Conservation (phyloP, 2,797 vertebrate genomes). For the Urosaurus nigricauda region DNA sequence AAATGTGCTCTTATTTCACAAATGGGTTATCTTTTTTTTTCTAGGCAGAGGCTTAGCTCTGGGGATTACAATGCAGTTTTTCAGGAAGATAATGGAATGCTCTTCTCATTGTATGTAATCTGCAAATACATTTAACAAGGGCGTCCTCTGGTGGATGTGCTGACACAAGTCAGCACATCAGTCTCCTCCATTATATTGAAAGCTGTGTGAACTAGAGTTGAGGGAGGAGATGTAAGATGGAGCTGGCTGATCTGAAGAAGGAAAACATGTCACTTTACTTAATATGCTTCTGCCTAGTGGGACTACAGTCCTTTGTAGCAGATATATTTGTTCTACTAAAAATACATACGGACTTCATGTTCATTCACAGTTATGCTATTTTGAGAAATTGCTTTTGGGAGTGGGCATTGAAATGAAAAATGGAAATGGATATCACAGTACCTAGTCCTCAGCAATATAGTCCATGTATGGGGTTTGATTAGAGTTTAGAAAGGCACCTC, state of each 20-base stretch:
- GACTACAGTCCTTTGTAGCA: not conserved
- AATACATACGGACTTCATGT: not conserved
- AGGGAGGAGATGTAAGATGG: not conserved
- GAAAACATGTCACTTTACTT: conserved; percentile 39
- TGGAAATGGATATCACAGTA: not conserved
- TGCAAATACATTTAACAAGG: conserved; percentile 71
- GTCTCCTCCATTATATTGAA: not conserved
- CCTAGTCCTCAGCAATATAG: not conserved
- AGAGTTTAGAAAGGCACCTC: not conserved
- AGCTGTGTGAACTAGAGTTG: not conserved
- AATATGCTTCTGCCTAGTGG: not conserved
- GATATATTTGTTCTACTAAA: not conserved
- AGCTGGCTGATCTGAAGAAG: not conserved
- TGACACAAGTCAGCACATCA: conserved; percentile 20
- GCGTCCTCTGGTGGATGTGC: conserved; percentile 75
- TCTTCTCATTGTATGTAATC: conserved; percentile 18
- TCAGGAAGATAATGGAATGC: not conserved
- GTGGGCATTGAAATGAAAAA: not conserved
- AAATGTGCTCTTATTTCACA: conserved; percentile 27
- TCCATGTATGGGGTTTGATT: not conserved
- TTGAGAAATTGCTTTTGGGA: not conserved
- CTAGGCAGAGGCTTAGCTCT: conserved; percentile 27
- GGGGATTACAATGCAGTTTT: conserved; percentile 42
- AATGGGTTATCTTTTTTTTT: conserved; percentile 23
- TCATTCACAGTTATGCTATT: not conserved